phyloP scores from a whole-genome alignment of 2,797 vertebrate genomes.

The Enoplosus armatus region DNA sequence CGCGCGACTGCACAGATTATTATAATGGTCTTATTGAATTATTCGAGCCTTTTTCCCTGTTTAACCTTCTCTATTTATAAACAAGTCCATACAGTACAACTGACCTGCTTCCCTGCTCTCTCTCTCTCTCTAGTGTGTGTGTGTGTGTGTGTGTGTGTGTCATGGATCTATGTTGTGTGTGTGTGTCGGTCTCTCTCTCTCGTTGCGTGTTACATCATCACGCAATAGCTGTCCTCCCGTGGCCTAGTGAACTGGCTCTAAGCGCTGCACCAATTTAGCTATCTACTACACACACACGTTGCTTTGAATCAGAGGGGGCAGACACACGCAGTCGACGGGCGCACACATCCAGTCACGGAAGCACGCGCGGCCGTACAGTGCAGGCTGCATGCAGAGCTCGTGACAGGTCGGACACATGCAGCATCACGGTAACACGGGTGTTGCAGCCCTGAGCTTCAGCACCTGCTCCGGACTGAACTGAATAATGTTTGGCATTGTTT shows the following conservation, averaged over 20 bases:
- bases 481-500: not conserved
- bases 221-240: constrained; percentile 82
- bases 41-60: not conserved
- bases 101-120: constrained; percentile 66
- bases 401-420: constrained; percentile 45
- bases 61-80: constrained; percentile 57
- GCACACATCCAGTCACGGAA: constrained; percentile 76
- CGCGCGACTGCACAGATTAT: not conserved
- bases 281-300: constrained; percentile 69
- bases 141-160: constrained; percentile 1
- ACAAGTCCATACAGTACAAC: constrained; percentile 56
- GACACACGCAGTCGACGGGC: constrained; percentile 54
- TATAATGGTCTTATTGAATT: not conserved
- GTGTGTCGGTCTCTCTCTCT: constrained; percentile 48
- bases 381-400: too few relatives aligned
- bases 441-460: not conserved
- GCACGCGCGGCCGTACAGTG: constrained; percentile 44
- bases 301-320: constrained; percentile 66
- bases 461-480: not conserved
- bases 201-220: constrained; percentile 85
- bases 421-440: constrained; percentile 30
- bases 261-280: constrained; percentile 74
- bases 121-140: not conserved
- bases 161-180: constrained; percentile 28
- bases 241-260: constrained; percentile 86